Conservation (phyloP, 2,888 invertebrate genomes). For the Endotricha flammealis region DNA sequence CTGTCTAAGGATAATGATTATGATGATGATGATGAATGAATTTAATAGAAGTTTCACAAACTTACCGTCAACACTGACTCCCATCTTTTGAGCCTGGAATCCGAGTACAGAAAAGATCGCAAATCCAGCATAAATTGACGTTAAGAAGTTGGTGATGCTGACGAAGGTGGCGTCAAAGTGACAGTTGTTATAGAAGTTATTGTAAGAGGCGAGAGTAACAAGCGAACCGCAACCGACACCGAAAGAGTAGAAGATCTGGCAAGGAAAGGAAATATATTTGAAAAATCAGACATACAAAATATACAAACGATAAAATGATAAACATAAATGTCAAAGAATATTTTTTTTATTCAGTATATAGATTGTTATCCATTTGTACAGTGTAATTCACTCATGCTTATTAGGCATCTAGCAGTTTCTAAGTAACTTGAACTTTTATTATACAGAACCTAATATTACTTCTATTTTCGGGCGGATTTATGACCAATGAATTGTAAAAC, state of each 20-base stretch:
- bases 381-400: too few relatives aligned
- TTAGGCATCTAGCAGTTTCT: too few relatives aligned
- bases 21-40: neutral
- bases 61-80: constrained; percentile 78
- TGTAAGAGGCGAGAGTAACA: constrained; percentile 87
- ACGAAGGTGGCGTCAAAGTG: constrained; percentile 87
- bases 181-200: constrained; percentile 82
- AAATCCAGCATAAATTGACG: constrained; percentile 87
- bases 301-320: too few relatives aligned
- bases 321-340: too few relatives aligned
- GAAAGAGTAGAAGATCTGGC: constrained; percentile 88
- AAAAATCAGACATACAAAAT: constrained; percentile 4
- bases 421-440: too few relatives aligned
- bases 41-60: constrained; percentile 6
- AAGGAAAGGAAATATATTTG: constrained; percentile 12
- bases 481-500: too few relatives aligned
- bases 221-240: constrained; percentile 86
- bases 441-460: too few relatives aligned
- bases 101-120: constrained; percentile 89
- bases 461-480: too few relatives aligned
- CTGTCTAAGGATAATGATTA: too few relatives aligned
- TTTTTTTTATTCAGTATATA: too few relatives aligned
- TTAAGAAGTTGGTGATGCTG: constrained; percentile 82
- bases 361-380: too few relatives aligned
- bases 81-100: constrained; percentile 82